These are phyloP conservation scores for Meteorus sp. DNA, from an alignment of 1,140 invertebrate genomes.

Conservation along the genomic window DNA sequence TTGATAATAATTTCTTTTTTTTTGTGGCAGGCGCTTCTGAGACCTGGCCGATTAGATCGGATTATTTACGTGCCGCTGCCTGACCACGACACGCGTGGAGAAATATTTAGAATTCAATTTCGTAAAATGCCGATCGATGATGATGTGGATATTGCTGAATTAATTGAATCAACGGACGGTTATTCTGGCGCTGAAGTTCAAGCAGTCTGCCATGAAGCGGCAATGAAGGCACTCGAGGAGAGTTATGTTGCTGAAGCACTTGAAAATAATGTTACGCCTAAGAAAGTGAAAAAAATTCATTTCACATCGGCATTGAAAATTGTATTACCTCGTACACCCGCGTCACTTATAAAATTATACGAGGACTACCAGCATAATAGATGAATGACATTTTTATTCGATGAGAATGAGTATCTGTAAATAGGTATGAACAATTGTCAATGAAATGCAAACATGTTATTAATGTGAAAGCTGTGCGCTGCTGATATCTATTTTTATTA, in stretches of 20 bases:
- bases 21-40: conserved; percentile 70
- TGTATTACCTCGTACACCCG: conserved; percentile 73
- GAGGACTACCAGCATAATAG: conserved; percentile 60
- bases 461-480: no score
- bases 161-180: conserved; percentile 69
- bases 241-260: conserved; percentile 64
- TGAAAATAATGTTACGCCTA: no score
- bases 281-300: conserved; percentile 63
- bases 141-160: conserved; percentile 65
- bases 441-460: no score
- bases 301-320: conserved; percentile 70
- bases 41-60: conserved; percentile 86
- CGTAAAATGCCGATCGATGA: conserved; percentile 64
- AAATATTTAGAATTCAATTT: conserved; percentile 74
- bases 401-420: no score
- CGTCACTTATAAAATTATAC: conserved; percentile 70
- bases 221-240: conserved; percentile 76
- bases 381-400: conserved; percentile 1
- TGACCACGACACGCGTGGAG: conserved; percentile 68
- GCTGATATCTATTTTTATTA: neutral
- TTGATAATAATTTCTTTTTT: conserved; percentile 12
- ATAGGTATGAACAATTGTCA: no score
- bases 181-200: conserved; percentile 91
- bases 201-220: conserved; percentile 86
- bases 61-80: conserved; percentile 89